Base-by-base conservation (phyloP, 2,888 invertebrate genomes). In the Morpho helenor region DNA sequence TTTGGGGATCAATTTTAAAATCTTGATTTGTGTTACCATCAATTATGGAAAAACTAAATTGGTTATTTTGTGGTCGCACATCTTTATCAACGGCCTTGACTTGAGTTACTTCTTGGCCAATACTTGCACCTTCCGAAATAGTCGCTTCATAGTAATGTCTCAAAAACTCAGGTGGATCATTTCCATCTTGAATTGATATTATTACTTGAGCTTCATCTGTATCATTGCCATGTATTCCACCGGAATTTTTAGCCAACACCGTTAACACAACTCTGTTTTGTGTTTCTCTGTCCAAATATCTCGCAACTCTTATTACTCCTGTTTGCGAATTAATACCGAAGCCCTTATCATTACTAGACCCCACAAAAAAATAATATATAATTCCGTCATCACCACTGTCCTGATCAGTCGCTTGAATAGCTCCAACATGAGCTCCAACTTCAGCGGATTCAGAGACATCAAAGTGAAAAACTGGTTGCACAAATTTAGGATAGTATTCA, bases 191-290 rank as follows among this genome's bases (percentile, higher is more conserved):
- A 64, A 99, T 96, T 0, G 96, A 95, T 63, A 99, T 95, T 51
- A 97, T 96, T 0, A 99, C 96, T 84, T 97, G 97, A 4, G 98
- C 98, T 84, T 97, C 97, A 76, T 98, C 98, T 0, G 98, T 98
- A 74, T 98, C 98, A 77, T 98, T 98, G 3, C 98, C 98, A 45
- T 95, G 93, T 68, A 99, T 98, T 16, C 97, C 96, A 9, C 98
- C 98, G 52, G 94, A 94, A 77, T 99, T 99, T 86, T 99, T 99
- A 0, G 98, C 98, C 91, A 98, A 93, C 0, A 98, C 97, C 0
- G 97, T 97, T 8, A 98, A 84, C 0, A 97, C 96, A 2, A 97
- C 97, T 61, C 97, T 92, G 74, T 95, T 97, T 81, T 97, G 97
- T 0, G 96, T 96, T 86, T 97, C 97, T 57, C 97, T 92, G 69